These are phyloP conservation scores for Eptatretus atami DNA, from an alignment of 2,797 vertebrate genomes.

Conservation along the genomic window DNA sequence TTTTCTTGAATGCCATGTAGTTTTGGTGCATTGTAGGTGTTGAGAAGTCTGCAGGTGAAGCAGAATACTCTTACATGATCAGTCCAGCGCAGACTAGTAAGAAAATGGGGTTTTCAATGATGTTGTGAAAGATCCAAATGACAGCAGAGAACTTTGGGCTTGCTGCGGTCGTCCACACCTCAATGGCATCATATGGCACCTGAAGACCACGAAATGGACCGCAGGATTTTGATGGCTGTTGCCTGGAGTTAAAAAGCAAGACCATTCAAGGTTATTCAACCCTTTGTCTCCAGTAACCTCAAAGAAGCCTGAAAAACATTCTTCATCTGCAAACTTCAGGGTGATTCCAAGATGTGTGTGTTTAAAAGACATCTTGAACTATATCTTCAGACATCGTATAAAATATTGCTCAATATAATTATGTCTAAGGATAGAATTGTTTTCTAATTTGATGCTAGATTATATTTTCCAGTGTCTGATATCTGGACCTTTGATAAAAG, in stretches of 20 bases:
- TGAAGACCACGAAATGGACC: slow-evolving; percentile 36
- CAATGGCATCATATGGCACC: slow-evolving; percentile 36
- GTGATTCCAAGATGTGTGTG: too few relatives aligned
- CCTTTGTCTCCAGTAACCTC: neutral
- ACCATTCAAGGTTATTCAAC: accelerated
- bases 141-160: slow-evolving; percentile 25
- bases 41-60: too few relatives aligned
- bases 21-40: too few relatives aligned
- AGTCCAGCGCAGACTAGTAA: slow-evolving; percentile 24
- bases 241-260: slow-evolving; percentile 15
- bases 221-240: slow-evolving; percentile 27
- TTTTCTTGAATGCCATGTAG: too few relatives aligned
- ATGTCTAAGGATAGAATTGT: too few relatives aligned
- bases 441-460: too few relatives aligned
- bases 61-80: slow-evolving; percentile 29
- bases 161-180: slow-evolving; percentile 23
- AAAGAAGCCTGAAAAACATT: neutral
- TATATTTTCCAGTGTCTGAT: too few relatives aligned
- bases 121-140: slow-evolving; percentile 19
- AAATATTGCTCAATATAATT: too few relatives aligned
- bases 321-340: too few relatives aligned
- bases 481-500: too few relatives aligned
- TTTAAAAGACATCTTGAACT: too few relatives aligned
- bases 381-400: too few relatives aligned
- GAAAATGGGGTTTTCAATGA: slow-evolving; percentile 44